Base-by-base conservation (phyloP, 2,888 invertebrate genomes). In the Cylloceria caligata region DNA sequence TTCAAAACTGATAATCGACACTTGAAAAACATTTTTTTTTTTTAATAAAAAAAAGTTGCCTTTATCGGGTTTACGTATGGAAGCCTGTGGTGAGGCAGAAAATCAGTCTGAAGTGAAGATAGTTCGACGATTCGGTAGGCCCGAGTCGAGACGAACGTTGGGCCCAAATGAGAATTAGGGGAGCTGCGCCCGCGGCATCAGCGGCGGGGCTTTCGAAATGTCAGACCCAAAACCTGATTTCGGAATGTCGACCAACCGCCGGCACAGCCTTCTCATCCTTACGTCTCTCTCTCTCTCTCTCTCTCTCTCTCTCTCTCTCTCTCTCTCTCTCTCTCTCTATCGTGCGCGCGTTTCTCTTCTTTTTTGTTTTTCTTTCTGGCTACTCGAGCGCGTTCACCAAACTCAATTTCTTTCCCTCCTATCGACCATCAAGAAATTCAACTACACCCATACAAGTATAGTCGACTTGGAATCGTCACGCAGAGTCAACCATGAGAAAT, bases 151-250 rank as follows among this genome's bases (percentile, higher is more conserved):
- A 57, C 71, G 71, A 71, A 60, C 57, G 57, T 60, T 71, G 57
- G 71, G 39, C 30, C 57, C 71, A 60, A 27, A 69, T 55, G 65
- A 77, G 24, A 79, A 68, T 57, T 52, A 42, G 55, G 64, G 57
- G 69, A 39, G 87, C 81, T 81, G 84, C 68, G 76, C 71, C 67
- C 76, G 85, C 75, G 76, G 81, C 73, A 83, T 71, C 74, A 64
- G 77, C 80, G 68, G 79, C 80, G 75, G 71, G 78, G 55, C 83
- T 77, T 71, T 73, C 81, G 86, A 89, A 89, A 89, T 89, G 85
- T 89, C 88, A 86, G 84, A 86, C 87, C 85, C 84, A 87, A 87
- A 88, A 89, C 88, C 88, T 87, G 88, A 88, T 88, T 86, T 86
- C 77, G 83, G 87, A 88, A 89, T 88, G 89, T 86, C 82, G 87